Base-by-base conservation (phyloP, 2,797 vertebrate species). In the Hirundo rustica region DNA sequence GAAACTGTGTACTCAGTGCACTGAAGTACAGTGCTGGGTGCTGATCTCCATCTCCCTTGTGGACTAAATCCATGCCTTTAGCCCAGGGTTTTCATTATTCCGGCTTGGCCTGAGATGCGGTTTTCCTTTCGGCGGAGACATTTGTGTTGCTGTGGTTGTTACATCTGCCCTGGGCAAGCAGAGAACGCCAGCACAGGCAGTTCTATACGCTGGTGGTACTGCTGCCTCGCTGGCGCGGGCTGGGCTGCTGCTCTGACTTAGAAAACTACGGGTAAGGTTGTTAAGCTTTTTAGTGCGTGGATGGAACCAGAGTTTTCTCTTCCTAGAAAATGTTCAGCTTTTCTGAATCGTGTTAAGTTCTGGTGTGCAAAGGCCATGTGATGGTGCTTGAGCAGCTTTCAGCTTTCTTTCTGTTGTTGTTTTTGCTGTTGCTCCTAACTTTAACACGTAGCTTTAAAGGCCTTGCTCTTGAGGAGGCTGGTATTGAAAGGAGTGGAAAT, bases 401-500 rank as follows among this genome's bases (percentile, higher is more conserved):
- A 10, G 32, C 40, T 55, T 77, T 57, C 16, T 22, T 54, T 20
- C 21, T 15, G 34, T 20, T 14, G 65, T 13, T 19, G 26, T 10
- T 29, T 27, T 10, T 20, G 23, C 7, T 21, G 17, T 3, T 5
- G 23, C 34, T 78, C 4, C 0, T 54, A 76, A 73, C 29, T 92
- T 92, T 13, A 26, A 12, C 51, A 5, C 11, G 8, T n/a, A 4
- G 38, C 27, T 82, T 95, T 75, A 27, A 44, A 90, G 75, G 21
- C 81, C 65, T 64, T 3, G 79, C 64, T 34, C 5, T 26, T 27
- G 1, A 15, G 18, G 57, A 62, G 86, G 36, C 92, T 87, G 89
- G 78, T 71, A 18, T 54, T 58, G 79, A 88, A 89, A 84, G 96
- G 95, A 85, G 86, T 84, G 89, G 91, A 60, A 92, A 71, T 82